Evolutionary conservation across 2,888 invertebrate species (phyloP).

Genomic region (Netelia virgata): DNA sequence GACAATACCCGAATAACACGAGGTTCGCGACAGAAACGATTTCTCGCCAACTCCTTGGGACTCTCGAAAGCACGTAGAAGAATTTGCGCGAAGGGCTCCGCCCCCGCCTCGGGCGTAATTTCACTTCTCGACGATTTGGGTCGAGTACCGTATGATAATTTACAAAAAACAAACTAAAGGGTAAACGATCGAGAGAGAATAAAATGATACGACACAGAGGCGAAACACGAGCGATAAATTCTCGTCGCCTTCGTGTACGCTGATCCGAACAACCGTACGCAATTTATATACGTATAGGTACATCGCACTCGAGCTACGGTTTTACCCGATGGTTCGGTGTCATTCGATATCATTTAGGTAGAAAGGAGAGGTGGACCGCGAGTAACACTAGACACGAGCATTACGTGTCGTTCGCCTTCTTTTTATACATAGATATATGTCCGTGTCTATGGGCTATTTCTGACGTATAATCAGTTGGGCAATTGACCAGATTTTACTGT

Average conservation of each 20-base stretch:
- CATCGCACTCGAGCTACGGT: slow-evolving; percentile 15
- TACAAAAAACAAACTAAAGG: slow-evolving; percentile 43
- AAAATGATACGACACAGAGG: slow-evolving; percentile 19
- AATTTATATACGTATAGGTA: background rate
- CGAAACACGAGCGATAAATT: slow-evolving; percentile 54
- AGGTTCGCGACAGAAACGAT: background rate
- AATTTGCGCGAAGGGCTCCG: slow-evolving; percentile 72
- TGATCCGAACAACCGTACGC: background rate
- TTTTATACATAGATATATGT: background rate
- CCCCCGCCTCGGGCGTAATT: slow-evolving; percentile 81
- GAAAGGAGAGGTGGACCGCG: slow-evolving; percentile 49
- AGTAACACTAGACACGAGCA: slow-evolving; percentile 74
- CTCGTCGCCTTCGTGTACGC: slow-evolving; percentile 43
- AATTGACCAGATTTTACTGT: slow-evolving; percentile 72
- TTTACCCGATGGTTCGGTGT: slow-evolving; percentile 28
- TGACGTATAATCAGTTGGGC: slow-evolving; percentile 51
- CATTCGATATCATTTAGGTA: slow-evolving; percentile 57
- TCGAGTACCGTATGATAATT: slow-evolving; percentile 69
- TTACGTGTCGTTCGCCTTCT: slow-evolving; percentile 69
- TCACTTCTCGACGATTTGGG: slow-evolving; percentile 80
- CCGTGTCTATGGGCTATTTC: slow-evolving; percentile 8
- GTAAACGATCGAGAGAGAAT: slow-evolving; percentile 45
- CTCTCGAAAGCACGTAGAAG: slow-evolving; percentile 43
- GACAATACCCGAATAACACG: background rate
- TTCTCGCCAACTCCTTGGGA: slow-evolving; percentile 1